phyloP scores from a whole-genome alignment of 2,888 invertebrate genomes.

The Orthosia cruda region DNA sequence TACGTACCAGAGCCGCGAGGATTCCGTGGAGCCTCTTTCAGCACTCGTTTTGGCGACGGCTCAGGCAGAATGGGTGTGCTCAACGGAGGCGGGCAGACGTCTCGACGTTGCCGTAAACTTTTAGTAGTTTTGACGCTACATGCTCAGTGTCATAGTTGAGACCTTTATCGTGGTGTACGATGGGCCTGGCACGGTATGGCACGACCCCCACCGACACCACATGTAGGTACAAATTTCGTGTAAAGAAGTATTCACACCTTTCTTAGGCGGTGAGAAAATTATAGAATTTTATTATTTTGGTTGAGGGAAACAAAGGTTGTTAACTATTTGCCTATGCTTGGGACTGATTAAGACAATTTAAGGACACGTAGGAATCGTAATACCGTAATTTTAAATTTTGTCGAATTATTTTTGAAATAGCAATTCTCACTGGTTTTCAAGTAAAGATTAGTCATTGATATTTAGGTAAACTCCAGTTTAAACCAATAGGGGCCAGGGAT shows the following conservation, averaged over 20 bases:
- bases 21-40: conserved; percentile 67
- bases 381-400: not conserved
- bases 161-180: conserved; percentile 84
- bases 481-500: conserved; percentile 17
- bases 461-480: not conserved
- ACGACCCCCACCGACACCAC: conserved; percentile 87
- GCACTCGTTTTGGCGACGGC: conserved; percentile 79
- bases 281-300: too few relatives aligned
- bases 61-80: conserved; percentile 63
- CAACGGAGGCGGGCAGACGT: conserved; percentile 74
- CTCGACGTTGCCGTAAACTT: conserved; percentile 81
- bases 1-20: conserved; percentile 79
- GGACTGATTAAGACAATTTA: too few relatives aligned
- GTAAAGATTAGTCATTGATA: not conserved
- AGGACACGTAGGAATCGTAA: too few relatives aligned
- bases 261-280: conserved; percentile 17
- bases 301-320: too few relatives aligned
- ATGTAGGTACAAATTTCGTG: conserved; percentile 81
- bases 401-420: not conserved
- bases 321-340: not conserved
- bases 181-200: conserved; percentile 89
- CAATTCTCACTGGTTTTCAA: too few relatives aligned
- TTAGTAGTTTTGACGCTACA: conserved; percentile 89
- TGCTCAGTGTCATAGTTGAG: conserved; percentile 88
- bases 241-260: conserved; percentile 82